These are phyloP conservation scores for Cephalopterus ornatus DNA, from an alignment of 2,113 vertebrate genomes.

Conservation along the genomic window DNA sequence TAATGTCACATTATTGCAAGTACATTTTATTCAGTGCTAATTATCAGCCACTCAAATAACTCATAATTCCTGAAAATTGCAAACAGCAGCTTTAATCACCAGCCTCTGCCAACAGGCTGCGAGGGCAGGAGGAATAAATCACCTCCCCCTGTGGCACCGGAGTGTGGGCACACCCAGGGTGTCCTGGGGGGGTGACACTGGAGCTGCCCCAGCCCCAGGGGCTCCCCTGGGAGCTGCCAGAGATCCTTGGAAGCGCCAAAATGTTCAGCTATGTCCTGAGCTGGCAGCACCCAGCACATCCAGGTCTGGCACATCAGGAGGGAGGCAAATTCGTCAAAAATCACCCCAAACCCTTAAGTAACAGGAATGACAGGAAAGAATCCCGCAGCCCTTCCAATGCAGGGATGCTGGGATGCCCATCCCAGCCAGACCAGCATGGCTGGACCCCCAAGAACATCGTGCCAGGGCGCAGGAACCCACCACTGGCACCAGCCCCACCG, in stretches of 20 bases:
- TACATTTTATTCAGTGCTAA: slow-evolving; percentile 40
- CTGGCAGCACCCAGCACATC: neutral
- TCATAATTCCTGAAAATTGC: neutral
- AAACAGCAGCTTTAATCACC: neutral
- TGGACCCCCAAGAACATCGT: neutral
- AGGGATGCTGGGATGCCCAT: neutral
- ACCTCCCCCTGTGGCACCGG: neutral
- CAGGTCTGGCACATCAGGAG: neutral
- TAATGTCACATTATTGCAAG: neutral
- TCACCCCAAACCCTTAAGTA: neutral
- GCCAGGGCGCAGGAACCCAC: accelerated
- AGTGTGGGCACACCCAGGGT: neutral
- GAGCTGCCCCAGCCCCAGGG: accelerated
- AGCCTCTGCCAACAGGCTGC: neutral
- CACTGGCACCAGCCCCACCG: neutral
- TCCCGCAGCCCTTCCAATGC: accelerated
- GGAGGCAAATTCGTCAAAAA: neutral
- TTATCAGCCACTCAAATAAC: slow-evolving; percentile 2
- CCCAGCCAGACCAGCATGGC: accelerated
- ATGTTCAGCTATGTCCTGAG: accelerated
- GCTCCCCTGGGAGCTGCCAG: neutral
- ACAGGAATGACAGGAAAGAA: neutral
- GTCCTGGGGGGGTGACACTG: accelerated
- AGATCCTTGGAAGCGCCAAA: neutral
- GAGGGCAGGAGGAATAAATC: neutral